These are phyloP conservation scores for Celastrina argiolus DNA, from an alignment of 2,888 invertebrate species.

Conservation along the genomic window DNA sequence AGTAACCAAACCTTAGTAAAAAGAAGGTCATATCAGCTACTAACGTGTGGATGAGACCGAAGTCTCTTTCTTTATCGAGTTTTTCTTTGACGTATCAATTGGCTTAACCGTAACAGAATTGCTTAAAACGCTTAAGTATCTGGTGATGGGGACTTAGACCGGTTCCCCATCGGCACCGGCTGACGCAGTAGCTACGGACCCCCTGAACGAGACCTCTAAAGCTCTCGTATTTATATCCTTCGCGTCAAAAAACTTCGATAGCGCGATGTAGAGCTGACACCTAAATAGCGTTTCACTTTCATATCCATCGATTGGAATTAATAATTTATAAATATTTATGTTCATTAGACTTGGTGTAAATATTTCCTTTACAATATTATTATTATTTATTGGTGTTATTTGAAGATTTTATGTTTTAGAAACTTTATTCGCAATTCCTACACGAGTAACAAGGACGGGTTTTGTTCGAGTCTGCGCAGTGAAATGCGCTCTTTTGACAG, in stretches of 20 bases:
- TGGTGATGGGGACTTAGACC: slow-evolving; percentile 66
- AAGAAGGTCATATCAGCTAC: slow-evolving; percentile 73
- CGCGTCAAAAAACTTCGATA: slow-evolving; percentile 43
- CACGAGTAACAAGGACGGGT: not conserved
- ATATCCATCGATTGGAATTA: not conserved
- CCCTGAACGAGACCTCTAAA: slow-evolving; percentile 35
- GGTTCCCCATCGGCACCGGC: slow-evolving; percentile 67
- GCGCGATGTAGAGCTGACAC: slow-evolving; percentile 52
- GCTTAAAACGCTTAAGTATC: slow-evolving; percentile 46
- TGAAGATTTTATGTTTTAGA: not conserved
- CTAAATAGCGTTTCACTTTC: not conserved
- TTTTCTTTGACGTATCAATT: slow-evolving; percentile 51
- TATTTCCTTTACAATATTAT: not conserved
- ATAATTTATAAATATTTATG: not conserved
- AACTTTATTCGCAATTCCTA: not conserved
- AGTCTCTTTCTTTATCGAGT: slow-evolving; percentile 61
- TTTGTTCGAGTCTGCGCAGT: slow-evolving; percentile 4
- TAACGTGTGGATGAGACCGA: slow-evolving; percentile 67
- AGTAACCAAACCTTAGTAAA: slow-evolving; percentile 38
- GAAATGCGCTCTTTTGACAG: not conserved
- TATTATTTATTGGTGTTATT: not conserved
- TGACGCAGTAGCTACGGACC: slow-evolving; percentile 74
- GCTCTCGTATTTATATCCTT: slow-evolving; percentile 35
- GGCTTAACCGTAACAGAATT: slow-evolving; percentile 64
- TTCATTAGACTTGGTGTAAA: slow-evolving; percentile 42